A percentile compares a stretch with the other conserved stretches of the same genome.
phyloP scores from a whole-genome alignment of 2,797 vertebrate species.

The Oryzias sinensis region DNA sequence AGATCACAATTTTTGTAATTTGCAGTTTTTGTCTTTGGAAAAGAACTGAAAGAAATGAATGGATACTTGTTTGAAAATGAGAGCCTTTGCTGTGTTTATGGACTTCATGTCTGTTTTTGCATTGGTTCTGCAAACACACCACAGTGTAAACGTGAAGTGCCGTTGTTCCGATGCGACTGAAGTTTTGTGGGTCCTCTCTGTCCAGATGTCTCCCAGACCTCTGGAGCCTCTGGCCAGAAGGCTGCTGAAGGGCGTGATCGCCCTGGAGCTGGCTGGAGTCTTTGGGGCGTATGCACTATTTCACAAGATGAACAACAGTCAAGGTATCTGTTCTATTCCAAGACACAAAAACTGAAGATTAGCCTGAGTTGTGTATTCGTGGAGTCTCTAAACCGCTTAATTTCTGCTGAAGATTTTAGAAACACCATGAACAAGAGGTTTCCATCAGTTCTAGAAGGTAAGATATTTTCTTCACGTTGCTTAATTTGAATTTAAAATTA shows the following conservation, averaged over 20 bases:
- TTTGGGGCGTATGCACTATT: slow-evolving; percentile 65
- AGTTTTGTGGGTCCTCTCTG: background rate
- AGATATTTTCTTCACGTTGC: slow-evolving; percentile 10
- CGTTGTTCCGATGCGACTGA: background rate
- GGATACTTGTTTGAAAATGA: too few relatives aligned
- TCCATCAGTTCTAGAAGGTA: slow-evolving; percentile 72
- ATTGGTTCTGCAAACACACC: too few relatives aligned
- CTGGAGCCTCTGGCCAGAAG: slow-evolving; percentile 51
- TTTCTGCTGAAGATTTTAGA: slow-evolving; percentile 65
- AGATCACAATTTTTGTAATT: too few relatives aligned
- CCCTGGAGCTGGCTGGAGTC: slow-evolving; percentile 64
- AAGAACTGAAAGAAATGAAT: too few relatives aligned
- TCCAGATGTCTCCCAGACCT: slow-evolving; percentile 59
- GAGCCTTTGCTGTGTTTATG: too few relatives aligned
- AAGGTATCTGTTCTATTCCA: slow-evolving; percentile 36
- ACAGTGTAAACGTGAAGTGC: background rate
- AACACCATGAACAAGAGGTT: slow-evolving; percentile 60
- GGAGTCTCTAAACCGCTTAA: background rate
- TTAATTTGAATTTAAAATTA: background rate
- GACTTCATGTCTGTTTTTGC: too few relatives aligned
- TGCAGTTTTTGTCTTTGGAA: too few relatives aligned
- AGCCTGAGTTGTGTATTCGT: background rate
- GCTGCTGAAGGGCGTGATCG: slow-evolving; percentile 64
- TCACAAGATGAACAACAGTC: slow-evolving; percentile 66
- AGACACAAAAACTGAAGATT: background rate